phyloP scores from a whole-genome alignment of 2,888 invertebrate genomes.

The Chromoteleia sp. region DNA sequence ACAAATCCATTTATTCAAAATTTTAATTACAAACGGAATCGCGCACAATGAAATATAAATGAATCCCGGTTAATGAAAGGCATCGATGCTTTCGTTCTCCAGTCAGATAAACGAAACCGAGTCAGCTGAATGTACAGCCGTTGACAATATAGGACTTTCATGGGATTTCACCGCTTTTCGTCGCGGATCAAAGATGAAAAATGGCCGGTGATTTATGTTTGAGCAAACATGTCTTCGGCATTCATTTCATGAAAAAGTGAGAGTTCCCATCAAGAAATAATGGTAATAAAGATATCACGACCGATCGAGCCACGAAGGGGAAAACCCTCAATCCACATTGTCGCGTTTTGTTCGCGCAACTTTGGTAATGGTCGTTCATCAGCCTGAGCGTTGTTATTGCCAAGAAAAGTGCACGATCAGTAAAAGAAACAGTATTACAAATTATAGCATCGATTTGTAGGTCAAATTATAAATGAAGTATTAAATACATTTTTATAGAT shows the following conservation, averaged over 20 bases:
- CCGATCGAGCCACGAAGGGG: slow-evolving; percentile 46
- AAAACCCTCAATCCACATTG: slow-evolving; percentile 48
- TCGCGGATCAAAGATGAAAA: slow-evolving; percentile 33
- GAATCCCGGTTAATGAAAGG: slow-evolving; percentile 9
- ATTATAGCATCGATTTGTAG: slow-evolving; percentile 37
- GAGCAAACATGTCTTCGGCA: slow-evolving; percentile 28
- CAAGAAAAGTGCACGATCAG: neutral
- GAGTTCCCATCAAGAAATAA: slow-evolving; percentile 50
- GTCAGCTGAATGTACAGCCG: neutral
- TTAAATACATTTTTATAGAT: neutral
- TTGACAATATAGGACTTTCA: slow-evolving; percentile 50
- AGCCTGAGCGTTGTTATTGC: slow-evolving; percentile 22
- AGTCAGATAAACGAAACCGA: slow-evolving; percentile 20
- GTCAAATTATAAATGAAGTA: slow-evolving; percentile 25
- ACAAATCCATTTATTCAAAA: slow-evolving; percentile 8
- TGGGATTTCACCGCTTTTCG: slow-evolving; percentile 55
- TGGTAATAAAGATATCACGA: slow-evolving; percentile 44
- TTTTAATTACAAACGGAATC: neutral
- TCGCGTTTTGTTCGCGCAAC: slow-evolving; percentile 23
- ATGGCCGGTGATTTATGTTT: slow-evolving; percentile 15
- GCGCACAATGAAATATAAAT: slow-evolving; percentile 1
- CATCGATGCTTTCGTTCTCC: slow-evolving; percentile 14
- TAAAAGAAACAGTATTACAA: slow-evolving; percentile 11
- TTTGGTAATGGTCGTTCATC: slow-evolving; percentile 33
- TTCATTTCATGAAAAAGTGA: slow-evolving; percentile 53